A percentile compares a stretch with the other conserved stretches of the same genome.
Conservation (phyloP, 2,113 vertebrate genomes). For the Paradoxurus hermaphroditus region DNA sequence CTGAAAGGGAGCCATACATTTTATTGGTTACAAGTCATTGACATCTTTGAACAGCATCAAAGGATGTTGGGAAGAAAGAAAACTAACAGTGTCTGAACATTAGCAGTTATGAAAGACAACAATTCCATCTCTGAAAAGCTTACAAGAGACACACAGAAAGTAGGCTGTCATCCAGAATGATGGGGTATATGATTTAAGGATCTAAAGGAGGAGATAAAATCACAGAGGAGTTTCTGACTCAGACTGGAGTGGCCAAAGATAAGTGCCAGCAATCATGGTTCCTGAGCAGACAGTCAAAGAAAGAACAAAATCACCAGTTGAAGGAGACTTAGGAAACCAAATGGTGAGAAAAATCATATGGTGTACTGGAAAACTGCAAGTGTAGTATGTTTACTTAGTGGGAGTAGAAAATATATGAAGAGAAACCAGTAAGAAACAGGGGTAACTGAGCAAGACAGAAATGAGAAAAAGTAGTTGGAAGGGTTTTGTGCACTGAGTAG, state of each 20-base stretch:
- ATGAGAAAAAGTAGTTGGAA: background rate
- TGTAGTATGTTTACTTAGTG: background rate
- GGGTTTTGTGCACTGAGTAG: background rate
- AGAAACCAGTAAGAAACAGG: background rate
- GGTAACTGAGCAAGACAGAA: background rate
- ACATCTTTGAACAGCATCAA: background rate
- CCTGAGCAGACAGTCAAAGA: background rate
- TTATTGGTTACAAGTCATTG: background rate
- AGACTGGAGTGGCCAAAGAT: background rate
- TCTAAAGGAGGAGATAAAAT: background rate
- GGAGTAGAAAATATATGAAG: background rate
- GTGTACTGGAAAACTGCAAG: background rate
- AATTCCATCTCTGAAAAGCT: background rate
- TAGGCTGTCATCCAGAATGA: background rate
- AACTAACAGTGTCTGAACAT: background rate
- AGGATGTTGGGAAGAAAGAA: background rate
- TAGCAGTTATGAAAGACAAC: background rate
- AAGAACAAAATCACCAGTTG: background rate
- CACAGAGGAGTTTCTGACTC: background rate
- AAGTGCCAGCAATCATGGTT: background rate
- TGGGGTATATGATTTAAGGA: background rate
- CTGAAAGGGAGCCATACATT: background rate
- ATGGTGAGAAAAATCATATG: background rate
- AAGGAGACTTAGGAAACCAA: background rate
- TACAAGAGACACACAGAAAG: background rate